Evolutionary conservation across 2,888 invertebrate species (phyloP).

Genomic region (Helleia helle): DNA sequence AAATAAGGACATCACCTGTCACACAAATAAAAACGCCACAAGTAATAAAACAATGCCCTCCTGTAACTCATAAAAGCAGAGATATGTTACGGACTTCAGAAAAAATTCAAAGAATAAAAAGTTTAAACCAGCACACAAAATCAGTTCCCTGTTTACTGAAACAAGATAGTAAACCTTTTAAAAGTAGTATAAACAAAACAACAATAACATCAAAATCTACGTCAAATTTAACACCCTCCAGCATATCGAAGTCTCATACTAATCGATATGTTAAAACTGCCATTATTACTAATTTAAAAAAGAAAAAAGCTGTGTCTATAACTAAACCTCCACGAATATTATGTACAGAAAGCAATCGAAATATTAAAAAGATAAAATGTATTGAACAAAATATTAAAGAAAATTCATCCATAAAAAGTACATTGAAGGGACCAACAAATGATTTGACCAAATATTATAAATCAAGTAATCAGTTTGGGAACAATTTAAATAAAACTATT

Average conservation of each 20-base stretch:
- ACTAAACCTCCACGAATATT: background rate
- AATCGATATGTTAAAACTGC: constrained; percentile 46
- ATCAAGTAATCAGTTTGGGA: background rate
- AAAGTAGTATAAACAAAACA: constrained; percentile 29
- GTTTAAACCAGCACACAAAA: constrained; percentile 41
- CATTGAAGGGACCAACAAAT: background rate
- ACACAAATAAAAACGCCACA: background rate
- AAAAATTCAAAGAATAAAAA: constrained; percentile 54
- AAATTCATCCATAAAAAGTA: background rate
- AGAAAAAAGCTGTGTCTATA: constrained; percentile 40
- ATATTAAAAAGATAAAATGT: background rate
- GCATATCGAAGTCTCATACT: constrained; percentile 34
- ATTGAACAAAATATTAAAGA: background rate
- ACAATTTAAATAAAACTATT: background rate
- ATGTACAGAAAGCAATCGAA: background rate
- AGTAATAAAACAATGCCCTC: constrained; percentile 14
- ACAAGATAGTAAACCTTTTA: constrained; percentile 29
- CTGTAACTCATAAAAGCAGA: constrained; percentile 51
- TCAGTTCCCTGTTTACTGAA: constrained; percentile 41
- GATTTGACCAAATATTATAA: background rate
- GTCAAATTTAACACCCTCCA: constrained; percentile 34
- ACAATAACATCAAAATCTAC: constrained; percentile 47
- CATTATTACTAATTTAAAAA: constrained; percentile 51
- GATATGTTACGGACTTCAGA: constrained; percentile 65
- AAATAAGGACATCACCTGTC: constrained; percentile 19